These are phyloP conservation scores for Chrysomela aeneicollis DNA, from an alignment of 2,888 invertebrate genomes.

Conservation along the genomic window DNA sequence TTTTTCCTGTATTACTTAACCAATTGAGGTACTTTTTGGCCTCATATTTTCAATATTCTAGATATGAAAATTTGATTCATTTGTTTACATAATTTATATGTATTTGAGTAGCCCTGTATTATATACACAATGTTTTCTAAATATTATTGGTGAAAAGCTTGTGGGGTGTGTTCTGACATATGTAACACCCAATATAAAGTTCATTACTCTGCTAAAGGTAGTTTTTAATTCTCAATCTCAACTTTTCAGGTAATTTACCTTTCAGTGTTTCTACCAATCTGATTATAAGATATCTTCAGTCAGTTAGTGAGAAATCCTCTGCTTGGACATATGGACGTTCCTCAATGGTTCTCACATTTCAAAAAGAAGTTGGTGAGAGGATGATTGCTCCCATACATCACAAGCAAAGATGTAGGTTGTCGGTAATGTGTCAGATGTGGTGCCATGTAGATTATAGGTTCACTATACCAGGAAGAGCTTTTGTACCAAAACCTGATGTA, in stretches of 20 bases:
- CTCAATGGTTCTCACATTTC: constrained; percentile 93
- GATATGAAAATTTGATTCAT: too few species aligned
- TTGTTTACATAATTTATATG: too few species aligned
- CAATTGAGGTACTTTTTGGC: too few species aligned
- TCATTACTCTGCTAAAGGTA: too few species aligned
- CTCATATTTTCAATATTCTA: too few species aligned
- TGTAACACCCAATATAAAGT: too few species aligned
- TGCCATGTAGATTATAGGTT: constrained; percentile 84
- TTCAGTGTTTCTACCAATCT: constrained; percentile 95
- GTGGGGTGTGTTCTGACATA: too few species aligned
- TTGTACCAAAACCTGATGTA: constrained; percentile 94
- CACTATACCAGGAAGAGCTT: constrained; percentile 86
- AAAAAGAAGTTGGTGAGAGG: constrained; percentile 95
- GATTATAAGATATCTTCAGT: constrained; percentile 86
- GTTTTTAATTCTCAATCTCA: too few species aligned
- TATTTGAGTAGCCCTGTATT: too few species aligned
- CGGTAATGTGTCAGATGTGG: constrained; percentile 95
- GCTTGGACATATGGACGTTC: constrained; percentile 86
- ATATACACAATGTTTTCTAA: too few species aligned
- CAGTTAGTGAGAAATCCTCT: constrained; percentile 77
- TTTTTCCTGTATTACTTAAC: too few species aligned
- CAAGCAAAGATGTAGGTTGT: constrained; percentile 80
- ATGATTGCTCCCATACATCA: constrained; percentile 78
- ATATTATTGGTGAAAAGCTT: too few species aligned
- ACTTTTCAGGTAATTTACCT: constrained; percentile 75